phyloP scores from a whole-genome alignment of 2,113 vertebrate genomes.

The Pionites leucogaster region DNA sequence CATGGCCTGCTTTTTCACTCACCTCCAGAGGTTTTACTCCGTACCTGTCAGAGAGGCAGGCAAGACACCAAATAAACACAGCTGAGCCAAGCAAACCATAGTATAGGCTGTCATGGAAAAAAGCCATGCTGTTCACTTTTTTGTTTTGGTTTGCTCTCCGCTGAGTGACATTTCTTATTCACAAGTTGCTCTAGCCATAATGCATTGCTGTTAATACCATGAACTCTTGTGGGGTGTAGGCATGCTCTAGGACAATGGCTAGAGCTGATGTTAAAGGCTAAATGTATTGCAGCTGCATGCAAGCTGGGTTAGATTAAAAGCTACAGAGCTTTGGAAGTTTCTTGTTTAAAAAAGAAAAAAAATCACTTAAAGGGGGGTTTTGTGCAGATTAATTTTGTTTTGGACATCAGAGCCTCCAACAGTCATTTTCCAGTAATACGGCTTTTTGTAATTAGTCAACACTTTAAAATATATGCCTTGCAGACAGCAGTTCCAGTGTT shows the following conservation, averaged over 20 bases:
- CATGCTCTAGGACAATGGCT: slow-evolving; percentile 37
- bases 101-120: background rate
- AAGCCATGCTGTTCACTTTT: background rate
- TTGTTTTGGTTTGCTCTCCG: background rate
- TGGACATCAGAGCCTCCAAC: background rate
- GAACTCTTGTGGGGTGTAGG: background rate
- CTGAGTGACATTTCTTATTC: background rate
- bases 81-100: background rate
- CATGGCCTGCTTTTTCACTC: background rate
- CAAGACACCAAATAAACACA: background rate
- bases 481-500: slow-evolving; percentile 7
- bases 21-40: background rate
- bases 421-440: slow-evolving; percentile 4
- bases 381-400: background rate
- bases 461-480: background rate
- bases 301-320: slow-evolving; percentile 42
- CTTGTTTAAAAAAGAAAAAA: background rate
- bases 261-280: slow-evolving; percentile 31
- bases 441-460: slow-evolving; percentile 6
- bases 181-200: background rate
- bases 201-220: background rate
- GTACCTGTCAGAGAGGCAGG: background rate
- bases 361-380: background rate
- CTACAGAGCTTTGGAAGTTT: background rate
- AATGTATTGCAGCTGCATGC: slow-evolving; percentile 25